Evolutionary conservation across 2,113 vertebrate species (phyloP).

Genomic region (Semnornis frantzii): DNA sequence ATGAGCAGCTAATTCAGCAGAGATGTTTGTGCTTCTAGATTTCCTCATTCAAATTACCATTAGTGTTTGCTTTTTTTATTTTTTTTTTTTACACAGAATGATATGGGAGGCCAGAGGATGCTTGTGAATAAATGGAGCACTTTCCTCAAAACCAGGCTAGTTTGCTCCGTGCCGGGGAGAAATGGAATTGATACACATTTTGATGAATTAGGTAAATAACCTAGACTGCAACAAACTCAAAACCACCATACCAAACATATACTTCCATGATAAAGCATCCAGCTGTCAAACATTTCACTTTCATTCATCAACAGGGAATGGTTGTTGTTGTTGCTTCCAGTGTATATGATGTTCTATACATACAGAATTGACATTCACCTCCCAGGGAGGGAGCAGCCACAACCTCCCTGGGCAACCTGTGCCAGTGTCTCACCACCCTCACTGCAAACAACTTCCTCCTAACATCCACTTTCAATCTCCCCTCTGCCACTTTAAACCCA

Average conservation of each 20-base stretch:
- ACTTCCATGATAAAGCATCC: background rate
- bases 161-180: slow-evolving; percentile 91
- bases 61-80: background rate
- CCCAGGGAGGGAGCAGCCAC: too few relatives aligned
- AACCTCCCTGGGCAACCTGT: too few relatives aligned
- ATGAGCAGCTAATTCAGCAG: background rate
- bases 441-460: too few relatives aligned
- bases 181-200: slow-evolving; percentile 96
- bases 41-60: background rate
- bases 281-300: background rate
- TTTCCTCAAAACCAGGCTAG: slow-evolving; percentile 91
- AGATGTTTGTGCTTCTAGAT: slow-evolving; percentile 34
- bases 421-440: too few relatives aligned
- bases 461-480: too few relatives aligned
- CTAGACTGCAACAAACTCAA: background rate
- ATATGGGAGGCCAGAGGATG: slow-evolving; percentile 92
- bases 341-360: background rate
- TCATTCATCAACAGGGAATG: background rate
- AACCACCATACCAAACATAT: background rate
- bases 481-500: too few relatives aligned
- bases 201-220: slow-evolving; percentile 90
- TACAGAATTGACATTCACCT: background rate
- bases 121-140: slow-evolving; percentile 96
- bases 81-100: slow-evolving; percentile 80
- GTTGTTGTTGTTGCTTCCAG: background rate